Percentiles rank a stretch among this genome's conserved stretches.
Conservation (phyloP, 2,888 invertebrate species). For the Zelleria hepariella region DNA sequence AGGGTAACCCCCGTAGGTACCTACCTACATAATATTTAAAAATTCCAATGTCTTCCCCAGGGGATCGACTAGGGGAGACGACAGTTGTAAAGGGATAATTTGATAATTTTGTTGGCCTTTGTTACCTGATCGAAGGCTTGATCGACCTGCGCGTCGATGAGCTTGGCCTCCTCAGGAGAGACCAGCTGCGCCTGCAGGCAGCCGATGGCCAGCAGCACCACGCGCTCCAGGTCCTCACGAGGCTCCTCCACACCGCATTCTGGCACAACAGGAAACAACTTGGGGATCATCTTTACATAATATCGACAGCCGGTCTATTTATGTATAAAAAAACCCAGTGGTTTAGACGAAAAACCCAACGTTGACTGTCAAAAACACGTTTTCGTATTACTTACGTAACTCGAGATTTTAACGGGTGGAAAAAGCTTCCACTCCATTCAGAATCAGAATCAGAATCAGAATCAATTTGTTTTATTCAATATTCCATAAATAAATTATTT, state of each 20-base stretch:
- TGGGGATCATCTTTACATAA: background rate
- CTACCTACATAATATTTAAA: no score
- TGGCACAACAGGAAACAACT: background rate
- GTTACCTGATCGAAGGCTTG: background rate
- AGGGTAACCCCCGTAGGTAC: no score
- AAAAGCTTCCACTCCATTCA: no score
- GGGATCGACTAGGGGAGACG: background rate
- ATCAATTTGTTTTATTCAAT: no score
- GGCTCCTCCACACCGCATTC: constrained; percentile 39
- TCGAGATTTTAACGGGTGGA: no score
- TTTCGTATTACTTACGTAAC: no score
- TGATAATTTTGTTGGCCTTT: background rate
- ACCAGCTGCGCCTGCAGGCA: constrained; percentile 47
- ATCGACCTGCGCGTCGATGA: constrained; percentile 29
- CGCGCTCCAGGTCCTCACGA: constrained; percentile 29
- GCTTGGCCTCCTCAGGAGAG: constrained; percentile 28
- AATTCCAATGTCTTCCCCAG: background rate
- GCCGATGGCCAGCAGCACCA: constrained; percentile 33
- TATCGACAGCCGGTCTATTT: background rate
- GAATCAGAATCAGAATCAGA: no score
- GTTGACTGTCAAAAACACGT: no score
- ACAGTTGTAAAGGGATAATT: background rate
- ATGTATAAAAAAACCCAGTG: no score
- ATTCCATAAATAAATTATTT: no score
- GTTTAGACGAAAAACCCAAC: no score